A percentile compares a stretch with the other conserved stretches of the same genome.
phyloP scores from a whole-genome alignment of 2,888 invertebrate genomes.

The Coenonympha glycerion region DNA sequence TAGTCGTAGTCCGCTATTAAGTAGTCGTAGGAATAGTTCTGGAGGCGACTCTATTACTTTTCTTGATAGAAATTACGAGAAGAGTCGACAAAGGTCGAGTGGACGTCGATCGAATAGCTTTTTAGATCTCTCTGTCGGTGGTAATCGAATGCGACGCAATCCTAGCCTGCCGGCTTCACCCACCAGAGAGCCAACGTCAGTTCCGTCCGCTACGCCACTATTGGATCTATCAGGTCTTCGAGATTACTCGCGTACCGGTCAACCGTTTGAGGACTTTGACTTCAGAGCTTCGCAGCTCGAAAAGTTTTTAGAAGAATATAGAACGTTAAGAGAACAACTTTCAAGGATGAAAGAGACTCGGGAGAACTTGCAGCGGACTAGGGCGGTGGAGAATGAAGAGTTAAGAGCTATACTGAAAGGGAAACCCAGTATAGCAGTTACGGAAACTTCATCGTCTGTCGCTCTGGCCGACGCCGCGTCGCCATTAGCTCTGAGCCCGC shows the following conservation, averaged over 20 bases:
- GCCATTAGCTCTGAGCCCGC: constrained; percentile 58
- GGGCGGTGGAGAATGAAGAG: constrained; percentile 70
- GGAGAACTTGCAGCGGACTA: constrained; percentile 77
- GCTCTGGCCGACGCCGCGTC: constrained; percentile 61
- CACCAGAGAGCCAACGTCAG: constrained; percentile 63
- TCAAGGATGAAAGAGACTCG: constrained; percentile 88
- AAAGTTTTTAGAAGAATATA: constrained; percentile 86
- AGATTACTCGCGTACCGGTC: constrained; percentile 60
- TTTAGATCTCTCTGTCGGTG: constrained; percentile 78
- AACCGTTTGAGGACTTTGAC: constrained; percentile 78
- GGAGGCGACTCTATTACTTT: constrained; percentile 78
- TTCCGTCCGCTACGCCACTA: constrained; percentile 77
- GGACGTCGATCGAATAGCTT: constrained; percentile 81
- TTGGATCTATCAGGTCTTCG: constrained; percentile 77
- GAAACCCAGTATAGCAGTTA: constrained; percentile 71
- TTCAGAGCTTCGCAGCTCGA: constrained; percentile 87
- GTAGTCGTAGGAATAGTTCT: constrained; percentile 83
- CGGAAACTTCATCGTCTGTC: constrained; percentile 65
- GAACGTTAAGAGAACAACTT: constrained; percentile 84
- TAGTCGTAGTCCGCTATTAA: constrained; percentile 84
- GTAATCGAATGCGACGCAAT: constrained; percentile 58
- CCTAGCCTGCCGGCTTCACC: constrained; percentile 82
- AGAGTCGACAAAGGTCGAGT: constrained; percentile 46
- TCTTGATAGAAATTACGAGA: constrained; percentile 57
- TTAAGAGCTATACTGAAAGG: constrained; percentile 75